Base-by-base conservation (phyloP, 1,140 invertebrate species). In the Drosophila erecta region DNA sequence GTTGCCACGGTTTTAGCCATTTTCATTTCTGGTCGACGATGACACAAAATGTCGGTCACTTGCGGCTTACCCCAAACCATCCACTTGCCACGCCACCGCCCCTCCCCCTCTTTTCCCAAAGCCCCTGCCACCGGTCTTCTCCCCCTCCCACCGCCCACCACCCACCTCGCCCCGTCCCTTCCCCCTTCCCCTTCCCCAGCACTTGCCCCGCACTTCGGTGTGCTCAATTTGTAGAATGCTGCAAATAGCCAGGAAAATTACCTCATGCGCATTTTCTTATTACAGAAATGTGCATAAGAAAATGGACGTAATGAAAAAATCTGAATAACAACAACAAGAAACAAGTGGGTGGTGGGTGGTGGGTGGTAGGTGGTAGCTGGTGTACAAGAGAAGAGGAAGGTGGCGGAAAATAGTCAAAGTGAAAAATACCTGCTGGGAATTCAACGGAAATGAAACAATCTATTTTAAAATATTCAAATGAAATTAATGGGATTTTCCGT, bases 231-330 rank as follows among this genome's bases (percentile, higher is more conserved):
- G 76, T 51, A 69, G 75, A 87, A 86, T 86, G 79, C 75, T 86
- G 83, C 83, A 86, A 86, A 87, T 86, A 86, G 83, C 75, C 75
- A 86, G 83, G 83, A 86, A 87, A 86, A 86, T 86, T 86, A 86
- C 83, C 83, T 86, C 80, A 87, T 87, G 83, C 83, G 83, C 83
- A 86, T 86, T 86, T 86, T 86, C 81, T 86, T 86, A 87, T 86
- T 86, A 86, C 83, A 78, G 75, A 78, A 75, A 87, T 87, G 83
- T 86, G 81, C 83, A 86, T 87, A 86, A 87, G 83, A 86, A 86
- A 86, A 87, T 83, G 78, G 67, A 78, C 74, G 70, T 81, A 86
- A 86, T 86, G 83, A 81, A 86, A 81, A 86, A 87, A 86, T 60
- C 64, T 65, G 53, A 81, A 43, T 65, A 40, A 51, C 37, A 67